A percentile compares a stretch with the other conserved stretches of the same genome.
phyloP scores from a whole-genome alignment of 2,888 invertebrate species.

The Charanyca ferruginea region DNA sequence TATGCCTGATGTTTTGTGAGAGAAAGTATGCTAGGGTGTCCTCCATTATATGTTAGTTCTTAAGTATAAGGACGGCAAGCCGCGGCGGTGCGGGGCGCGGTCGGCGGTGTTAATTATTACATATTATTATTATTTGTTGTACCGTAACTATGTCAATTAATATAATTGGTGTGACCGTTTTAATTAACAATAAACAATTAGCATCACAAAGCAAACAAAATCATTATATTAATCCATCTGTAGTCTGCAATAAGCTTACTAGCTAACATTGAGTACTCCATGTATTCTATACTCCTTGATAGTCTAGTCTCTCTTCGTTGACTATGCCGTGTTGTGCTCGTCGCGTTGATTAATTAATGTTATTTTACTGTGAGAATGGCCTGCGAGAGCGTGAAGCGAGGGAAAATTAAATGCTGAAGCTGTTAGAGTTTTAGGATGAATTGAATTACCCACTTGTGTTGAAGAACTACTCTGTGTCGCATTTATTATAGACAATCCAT shows the following conservation, averaged over 20 bases:
- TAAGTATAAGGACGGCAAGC: too few relatives aligned
- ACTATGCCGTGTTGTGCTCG: slow-evolving; percentile 10
- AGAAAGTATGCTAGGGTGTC: too few relatives aligned
- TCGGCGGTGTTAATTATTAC: too few relatives aligned
- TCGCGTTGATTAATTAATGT: slow-evolving; percentile 50
- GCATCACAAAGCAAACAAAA: too few relatives aligned
- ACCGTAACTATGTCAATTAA: too few relatives aligned
- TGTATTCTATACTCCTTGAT: slow-evolving; percentile 9
- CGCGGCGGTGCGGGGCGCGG: too few relatives aligned
- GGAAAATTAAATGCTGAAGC: slow-evolving; percentile 23
- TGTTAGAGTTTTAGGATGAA: not conserved
- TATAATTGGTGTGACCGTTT: too few relatives aligned
- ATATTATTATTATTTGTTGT: too few relatives aligned
- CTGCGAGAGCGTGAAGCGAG: slow-evolving; percentile 3
- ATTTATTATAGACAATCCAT: not conserved
- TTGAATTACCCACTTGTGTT: not conserved
- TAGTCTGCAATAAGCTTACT: not conserved
- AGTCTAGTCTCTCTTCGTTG: not conserved
- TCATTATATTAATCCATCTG: too few relatives aligned
- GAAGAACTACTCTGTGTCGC: not conserved
- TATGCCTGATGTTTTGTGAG: too few relatives aligned
- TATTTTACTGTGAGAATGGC: slow-evolving; percentile 27
- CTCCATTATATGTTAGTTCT: too few relatives aligned
- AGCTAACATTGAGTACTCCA: slow-evolving; percentile 3
- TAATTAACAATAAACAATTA: too few relatives aligned